These are phyloP conservation scores for Catamblyrhynchus diadema DNA, from an alignment of 2,797 vertebrate species.

Conservation along the genomic window DNA sequence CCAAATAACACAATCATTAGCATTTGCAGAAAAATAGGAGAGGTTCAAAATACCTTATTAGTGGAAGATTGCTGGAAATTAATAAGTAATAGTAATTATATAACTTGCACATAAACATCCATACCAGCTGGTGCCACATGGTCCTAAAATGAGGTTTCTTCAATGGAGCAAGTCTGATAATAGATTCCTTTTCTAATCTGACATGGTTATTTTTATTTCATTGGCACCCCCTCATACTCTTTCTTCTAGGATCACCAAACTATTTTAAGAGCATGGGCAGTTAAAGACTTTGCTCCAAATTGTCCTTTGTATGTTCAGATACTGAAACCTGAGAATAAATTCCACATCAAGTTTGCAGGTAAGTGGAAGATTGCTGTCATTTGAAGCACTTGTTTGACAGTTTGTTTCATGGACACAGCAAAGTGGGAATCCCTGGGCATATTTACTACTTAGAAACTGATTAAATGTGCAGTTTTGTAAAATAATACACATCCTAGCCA, in stretches of 20 bases:
- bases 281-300: conserved; percentile 98
- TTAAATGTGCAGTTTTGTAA: background rate
- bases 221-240: background rate
- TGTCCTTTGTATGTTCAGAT: conserved; percentile 98
- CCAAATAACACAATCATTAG: background rate
- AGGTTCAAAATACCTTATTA: background rate
- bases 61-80: background rate
- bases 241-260: conserved; percentile 93
- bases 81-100: background rate
- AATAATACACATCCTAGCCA: background rate
- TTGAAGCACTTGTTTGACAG: background rate
- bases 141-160: background rate
- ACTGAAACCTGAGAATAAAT: conserved; percentile 98
- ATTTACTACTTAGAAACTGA: background rate
- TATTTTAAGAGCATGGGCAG: conserved; percentile 97
- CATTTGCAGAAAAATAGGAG: background rate
- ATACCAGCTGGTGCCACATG: background rate
- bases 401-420: background rate
- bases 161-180: background rate
- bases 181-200: background rate
- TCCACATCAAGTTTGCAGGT: conserved; percentile 99
- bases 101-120: background rate
- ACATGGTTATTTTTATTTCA: background rate
- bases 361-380: conserved; percentile 31
- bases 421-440: background rate